Conservation (phyloP, 2,888 invertebrate genomes). For the Drosophila yooni region DNA sequence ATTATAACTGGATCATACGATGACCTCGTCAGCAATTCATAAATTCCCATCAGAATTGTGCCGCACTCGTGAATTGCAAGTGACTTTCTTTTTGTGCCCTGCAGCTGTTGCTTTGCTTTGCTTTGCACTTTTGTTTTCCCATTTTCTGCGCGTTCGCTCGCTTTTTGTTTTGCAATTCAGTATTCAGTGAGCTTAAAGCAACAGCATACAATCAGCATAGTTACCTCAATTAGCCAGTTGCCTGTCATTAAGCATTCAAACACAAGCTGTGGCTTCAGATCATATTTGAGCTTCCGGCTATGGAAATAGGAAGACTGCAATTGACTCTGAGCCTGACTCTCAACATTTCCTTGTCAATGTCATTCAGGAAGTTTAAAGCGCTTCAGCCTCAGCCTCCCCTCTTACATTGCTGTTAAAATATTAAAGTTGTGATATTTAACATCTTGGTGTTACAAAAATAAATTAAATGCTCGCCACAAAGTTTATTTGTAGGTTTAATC, state of each 20-base stretch:
- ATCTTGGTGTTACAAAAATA: not conserved
- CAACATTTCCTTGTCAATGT: slow-evolving; percentile 20
- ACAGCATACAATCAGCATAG: slow-evolving; percentile 26
- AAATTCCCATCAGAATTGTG: slow-evolving; percentile 45
- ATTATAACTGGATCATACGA: slow-evolving; percentile 5
- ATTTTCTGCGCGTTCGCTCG: slow-evolving; percentile 12
- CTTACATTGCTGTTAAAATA: not conserved
- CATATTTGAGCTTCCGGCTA: slow-evolving; percentile 23
- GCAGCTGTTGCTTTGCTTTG: slow-evolving; percentile 20
- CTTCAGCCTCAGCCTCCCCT: not conserved
- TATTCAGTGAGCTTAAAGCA: slow-evolving; percentile 38
- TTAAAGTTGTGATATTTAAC: not conserved
- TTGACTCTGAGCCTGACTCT: slow-evolving; percentile 4
- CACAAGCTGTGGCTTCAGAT: slow-evolving; percentile 7
- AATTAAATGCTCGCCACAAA: not conserved
- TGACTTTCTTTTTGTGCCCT: slow-evolving; percentile 57
- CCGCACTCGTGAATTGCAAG: slow-evolving; percentile 32
- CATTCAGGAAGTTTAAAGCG: slow-evolving; percentile 7
- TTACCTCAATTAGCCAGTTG: slow-evolving; percentile 48
- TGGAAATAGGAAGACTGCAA: slow-evolving; percentile 11
- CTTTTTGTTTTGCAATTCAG: slow-evolving; percentile 47
- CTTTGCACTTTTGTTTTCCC: slow-evolving; percentile 27
- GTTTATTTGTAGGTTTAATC: not conserved
- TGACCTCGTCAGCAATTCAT: slow-evolving; percentile 22
- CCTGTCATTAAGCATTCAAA: slow-evolving; percentile 30